A percentile compares a stretch with the other conserved stretches of the same genome.
Conservation (phyloP, 2,113 vertebrate species). For the Trachemys scripta region DNA sequence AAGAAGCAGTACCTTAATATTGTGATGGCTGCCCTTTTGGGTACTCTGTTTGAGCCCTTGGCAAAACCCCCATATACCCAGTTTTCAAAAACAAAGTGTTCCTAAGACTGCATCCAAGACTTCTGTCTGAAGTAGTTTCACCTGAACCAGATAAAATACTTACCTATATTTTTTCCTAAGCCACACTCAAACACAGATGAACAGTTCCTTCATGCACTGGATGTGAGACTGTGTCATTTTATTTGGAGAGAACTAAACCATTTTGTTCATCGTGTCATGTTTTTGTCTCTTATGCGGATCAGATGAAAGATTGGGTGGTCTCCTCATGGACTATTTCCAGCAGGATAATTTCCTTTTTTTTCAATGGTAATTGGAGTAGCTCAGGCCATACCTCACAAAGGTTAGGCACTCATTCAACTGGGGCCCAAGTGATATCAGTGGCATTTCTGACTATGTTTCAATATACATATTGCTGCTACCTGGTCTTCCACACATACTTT, state of each 20-base stretch:
- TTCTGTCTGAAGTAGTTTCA: not conserved
- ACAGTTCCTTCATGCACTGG: not conserved
- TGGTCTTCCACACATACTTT: not conserved
- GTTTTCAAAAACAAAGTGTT: not conserved
- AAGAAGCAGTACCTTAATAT: not conserved
- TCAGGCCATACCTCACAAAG: not conserved
- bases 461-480: not conserved
- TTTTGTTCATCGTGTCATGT: not conserved
- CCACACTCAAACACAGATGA: not conserved
- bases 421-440: not conserved
- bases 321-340: not conserved
- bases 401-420: not conserved
- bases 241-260: not conserved
- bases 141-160: not conserved
- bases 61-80: not conserved
- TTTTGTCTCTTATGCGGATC: not conserved
- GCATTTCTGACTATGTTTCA: not conserved
- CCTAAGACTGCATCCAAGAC: not conserved
- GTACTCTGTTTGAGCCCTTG: not conserved
- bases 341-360: not conserved
- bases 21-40: not conserved
- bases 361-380: not conserved
- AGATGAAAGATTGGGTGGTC: not conserved
- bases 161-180: not conserved
- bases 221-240: not conserved